These are phyloP conservation scores for Caenorhabditis remanei DNA, from an alignment of 1,140 invertebrate species.

Conservation along the genomic window DNA sequence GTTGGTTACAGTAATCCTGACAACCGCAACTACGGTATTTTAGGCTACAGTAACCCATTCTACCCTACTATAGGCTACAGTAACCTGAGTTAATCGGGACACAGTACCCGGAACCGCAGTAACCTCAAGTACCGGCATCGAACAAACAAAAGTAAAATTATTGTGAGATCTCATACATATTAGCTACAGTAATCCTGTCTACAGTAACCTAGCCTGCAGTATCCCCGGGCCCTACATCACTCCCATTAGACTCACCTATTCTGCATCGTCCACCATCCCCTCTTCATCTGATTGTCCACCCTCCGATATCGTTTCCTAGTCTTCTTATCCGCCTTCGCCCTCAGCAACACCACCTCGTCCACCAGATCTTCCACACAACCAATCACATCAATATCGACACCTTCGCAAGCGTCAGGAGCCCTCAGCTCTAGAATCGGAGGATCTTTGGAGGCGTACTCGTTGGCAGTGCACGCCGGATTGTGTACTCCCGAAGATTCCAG, in stretches of 20 bases:
- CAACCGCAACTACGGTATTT: too few relatives aligned
- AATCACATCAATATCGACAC: conserved; percentile 53
- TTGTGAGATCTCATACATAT: too few relatives aligned
- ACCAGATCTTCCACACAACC: conserved; percentile 56
- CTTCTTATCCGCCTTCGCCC: conserved; percentile 49
- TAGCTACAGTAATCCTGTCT: too few relatives aligned
- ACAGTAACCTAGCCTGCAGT: too few relatives aligned
- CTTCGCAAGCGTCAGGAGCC: background rate
- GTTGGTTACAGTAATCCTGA: too few relatives aligned
- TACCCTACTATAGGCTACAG: too few relatives aligned
- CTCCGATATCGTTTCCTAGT: conserved; percentile 29
- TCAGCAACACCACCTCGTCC: conserved; percentile 40
- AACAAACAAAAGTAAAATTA: too few relatives aligned
- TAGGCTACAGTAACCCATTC: too few relatives aligned
- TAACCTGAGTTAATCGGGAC: too few relatives aligned
- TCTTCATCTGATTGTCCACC: conserved; percentile 57
- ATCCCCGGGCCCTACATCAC: too few relatives aligned
- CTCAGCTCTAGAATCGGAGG: conserved; percentile 14
- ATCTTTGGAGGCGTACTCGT: conserved; percentile 31
- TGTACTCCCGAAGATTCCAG: conserved; percentile 18
- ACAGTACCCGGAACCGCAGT: too few relatives aligned
- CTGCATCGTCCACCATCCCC: conserved; percentile 61
- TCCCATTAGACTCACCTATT: background rate
- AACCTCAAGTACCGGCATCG: background rate
- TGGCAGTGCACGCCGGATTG: conserved; percentile 51